Evolutionary conservation across 1,140 invertebrate species (phyloP), one percentile per base, ranked within the genome.

Genomic region (Cephus cinctus): DNA sequence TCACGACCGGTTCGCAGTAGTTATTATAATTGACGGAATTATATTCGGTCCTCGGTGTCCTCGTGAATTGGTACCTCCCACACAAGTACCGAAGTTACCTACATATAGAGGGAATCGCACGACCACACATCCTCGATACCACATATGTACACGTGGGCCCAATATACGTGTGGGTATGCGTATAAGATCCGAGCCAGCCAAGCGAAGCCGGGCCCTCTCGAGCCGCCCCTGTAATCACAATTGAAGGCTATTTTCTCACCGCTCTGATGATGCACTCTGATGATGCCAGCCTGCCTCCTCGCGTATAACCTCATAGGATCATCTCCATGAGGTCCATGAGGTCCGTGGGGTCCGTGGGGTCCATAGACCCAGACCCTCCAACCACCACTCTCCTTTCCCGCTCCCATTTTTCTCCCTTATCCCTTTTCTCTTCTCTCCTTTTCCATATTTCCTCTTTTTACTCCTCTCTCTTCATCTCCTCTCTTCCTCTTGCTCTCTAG

Each of bases 201-300:
- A 47, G 54, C 56, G 47, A 56, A 57, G 63, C 58, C 63, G 55
- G 62, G 65, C 63, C 62, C 57, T 54, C 61, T 20, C 53, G 42
- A 59, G 73, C 73, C 74, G 73, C 69, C 74, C 67, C 73, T 76
- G 71, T 75, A 76, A 76, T 76, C 74, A 75, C 70, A 76, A 76
- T 74, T 76, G 73, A 73, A 76, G 73, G 74, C 69, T 75, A 76
- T 76, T 76, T 75, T 76, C 74, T 76, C 74, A 75, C 74, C 74
- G 72, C 69, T 75, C 71, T 75, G 69, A 76, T 76, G 71, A 76
- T 76, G 71, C 63, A 51, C 63, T 69, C 59, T 60, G 61, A 67
- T 63, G 61, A 66, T 67, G 56, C 61, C 56, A 57, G 52, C 56
- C 52, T 54, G 59, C 43, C 52, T 57, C 54, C 47, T 55, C 47